Base-by-base conservation (phyloP, 1,140 invertebrate genomes). In the Dolichoris vasculosae region DNA sequence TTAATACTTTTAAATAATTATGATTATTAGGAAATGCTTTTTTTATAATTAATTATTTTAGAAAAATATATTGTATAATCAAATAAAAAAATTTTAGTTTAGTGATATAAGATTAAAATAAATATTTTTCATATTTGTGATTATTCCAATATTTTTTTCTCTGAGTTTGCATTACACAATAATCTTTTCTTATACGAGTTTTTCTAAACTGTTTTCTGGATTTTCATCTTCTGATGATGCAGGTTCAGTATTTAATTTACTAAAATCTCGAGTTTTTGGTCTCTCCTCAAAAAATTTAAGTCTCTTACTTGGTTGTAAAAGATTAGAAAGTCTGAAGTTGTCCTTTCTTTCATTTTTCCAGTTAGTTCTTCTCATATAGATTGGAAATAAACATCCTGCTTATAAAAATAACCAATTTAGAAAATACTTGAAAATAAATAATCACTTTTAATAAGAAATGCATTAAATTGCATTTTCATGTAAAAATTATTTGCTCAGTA, bases 231-330 rank as follows among this genome's bases (percentile, higher is more conserved):
- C 93, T 7, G 92, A 93, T 20, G 91, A 92, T 87, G 93, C 92
- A 35, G 93, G 92, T 87, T 93, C 93, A 6, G 91, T 93, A 86
- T 89, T 93, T n/a, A 93, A 82, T 90, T 93, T 93, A 86, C 91
- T 93, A 79, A 93, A 93, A 69, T 93, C 91, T 46, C 91, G 88
- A 20, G 91, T 90, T 81, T 93, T 93, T 26, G 93, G 93, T 71
- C 93, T 89, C 40, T 91, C 92, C 38, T 93, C 90, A 43, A 92
- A 89, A 82, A 92, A 89, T 51, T 92, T 90, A 86, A 91, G 93
- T 76, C 89, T 89, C 73, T 90, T 90, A 75, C 89, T 88, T 59
- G 87, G 89, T 35, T 91, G 91, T 67, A 93, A 84, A 75, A 93
- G 84, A 80, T 88, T 89, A 3, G 91, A 91, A 15, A 93, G 89